Base-by-base conservation (phyloP, 2,797 vertebrate species). In the Dromococcyx pavoninus region DNA sequence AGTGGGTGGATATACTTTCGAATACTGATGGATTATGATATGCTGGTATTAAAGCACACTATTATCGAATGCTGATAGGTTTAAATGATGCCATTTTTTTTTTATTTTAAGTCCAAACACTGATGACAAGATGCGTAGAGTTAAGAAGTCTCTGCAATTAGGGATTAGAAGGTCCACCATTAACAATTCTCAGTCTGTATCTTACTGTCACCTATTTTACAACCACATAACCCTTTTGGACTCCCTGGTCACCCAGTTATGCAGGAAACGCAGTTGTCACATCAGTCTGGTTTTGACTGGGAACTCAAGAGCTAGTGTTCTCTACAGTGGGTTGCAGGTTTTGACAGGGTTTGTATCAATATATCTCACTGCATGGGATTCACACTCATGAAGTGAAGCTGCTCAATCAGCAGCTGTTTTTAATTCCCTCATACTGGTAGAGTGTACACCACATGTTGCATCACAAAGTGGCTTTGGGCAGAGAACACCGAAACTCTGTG, bases 371-470 rank as follows among this genome's bases (percentile, higher is more conserved):
- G 23, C 0, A 0, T 60, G 62, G 24, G 50, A 51, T 83, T 80
- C 69, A 27, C 15, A 10, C 11, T 76, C 24, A 19, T 35, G n/a
- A 76, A 67, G 9, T 39, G n/a, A 56, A 64, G 37, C 43, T 86
- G 46, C 64, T 77, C 1, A 2, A 24, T 69, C 65, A 73, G 53
- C 32, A 88, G 16, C 39, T 54, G 41, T 33, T n/a, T 48, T 73
- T 48, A 33, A 18, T 62, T 53, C 57, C 22, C 16, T 30, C 19
- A 33, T 51, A 43, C 9, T 58, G 22, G 24, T 43, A 48, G 17
- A 84, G n/a, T 1, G 0, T 56, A 43, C 62, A 48, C 32, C 27
- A 32, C 33, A 15, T 1, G 1, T 61, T 0, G 0, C 69, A 25
- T 61, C 37, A 56, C 19, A 53, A 51, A 76, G 66, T 53, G 24